phyloP scores from a whole-genome alignment of 2,797 vertebrate genomes.

The Tokudaia tokunoshimensis region DNA sequence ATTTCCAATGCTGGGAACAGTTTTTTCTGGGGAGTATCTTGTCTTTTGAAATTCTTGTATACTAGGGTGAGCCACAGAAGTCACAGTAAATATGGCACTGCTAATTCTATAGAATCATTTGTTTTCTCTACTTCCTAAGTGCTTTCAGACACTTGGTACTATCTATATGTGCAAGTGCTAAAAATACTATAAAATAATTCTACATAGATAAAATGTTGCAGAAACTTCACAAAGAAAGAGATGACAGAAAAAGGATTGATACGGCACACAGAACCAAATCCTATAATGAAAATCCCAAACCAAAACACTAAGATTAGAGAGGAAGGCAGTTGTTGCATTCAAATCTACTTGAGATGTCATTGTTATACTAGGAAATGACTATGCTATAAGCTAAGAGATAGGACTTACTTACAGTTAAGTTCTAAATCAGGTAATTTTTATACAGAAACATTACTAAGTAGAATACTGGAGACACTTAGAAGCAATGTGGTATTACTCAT shows the following conservation, averaged over 20 bases:
- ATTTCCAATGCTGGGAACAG: conserved; percentile 22
- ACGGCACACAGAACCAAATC: background rate
- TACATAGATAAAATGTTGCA: background rate
- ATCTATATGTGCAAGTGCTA: background rate
- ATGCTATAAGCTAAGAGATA: background rate
- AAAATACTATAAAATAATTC: conserved; percentile 54
- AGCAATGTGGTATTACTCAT: background rate
- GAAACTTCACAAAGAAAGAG: conserved; percentile 32
- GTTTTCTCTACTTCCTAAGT: conserved; percentile 16
- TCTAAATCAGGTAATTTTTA: conserved; percentile 44
- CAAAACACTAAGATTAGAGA: background rate
- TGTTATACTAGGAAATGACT: background rate
- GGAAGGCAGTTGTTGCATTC: background rate
- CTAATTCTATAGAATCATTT: background rate
- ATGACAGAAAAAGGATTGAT: background rate
- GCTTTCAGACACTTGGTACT: conserved; percentile 18
- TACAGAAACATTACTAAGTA: background rate
- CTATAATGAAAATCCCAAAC: background rate
- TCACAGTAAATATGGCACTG: background rate
- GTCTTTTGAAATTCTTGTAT: conserved; percentile 38
- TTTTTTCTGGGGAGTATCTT: background rate
- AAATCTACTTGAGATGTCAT: background rate
- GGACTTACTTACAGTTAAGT: background rate
- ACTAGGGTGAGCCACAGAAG: conserved; percentile 14
- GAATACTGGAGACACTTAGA: background rate